Evolutionary conservation across 2,888 invertebrate genomes (phyloP), one percentile per base, ranked within the genome.

Genomic region (Arenicola marina): DNA sequence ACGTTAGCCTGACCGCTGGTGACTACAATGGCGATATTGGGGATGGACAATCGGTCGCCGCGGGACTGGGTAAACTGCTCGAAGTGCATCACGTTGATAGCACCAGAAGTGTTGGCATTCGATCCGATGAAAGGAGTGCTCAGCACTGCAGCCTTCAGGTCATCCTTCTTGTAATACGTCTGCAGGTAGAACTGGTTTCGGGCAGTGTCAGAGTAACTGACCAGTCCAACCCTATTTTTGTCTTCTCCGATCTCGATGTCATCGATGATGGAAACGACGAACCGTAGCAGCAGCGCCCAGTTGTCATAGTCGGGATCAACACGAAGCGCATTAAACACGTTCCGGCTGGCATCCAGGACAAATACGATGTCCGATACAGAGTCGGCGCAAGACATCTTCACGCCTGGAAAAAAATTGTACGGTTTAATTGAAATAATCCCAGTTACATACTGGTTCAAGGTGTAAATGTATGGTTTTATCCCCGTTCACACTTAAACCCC

Each of bases 1-100:
- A 61, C 15, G 4, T 21, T 46, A 1, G 61, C 56, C 31, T 29
- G 29, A 1, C 60, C 60, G 55, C 38, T 55, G 24, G 60, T 60
- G 15, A 60, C 2, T 4, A 60, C 7, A 4, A 60, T 32, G 15
- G 60, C 60, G 11, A 60, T 55, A 28, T 60, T 48, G 28, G 18
- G 34, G 4, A 55, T 31, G 45, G 38, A 7, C 4, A 1, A 2
- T 2, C 60, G 60, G 29, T 44, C 44, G 18, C 48, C 29, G 33
- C 55, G 33, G 4, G 18, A 4, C 21, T 33, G 15, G 4, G 26
- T 38, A 24, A 56, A 56, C 56, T 56, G 56, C 11, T 56, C 38
- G 11, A 15, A 7, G 4, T 38, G 33, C 56, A 56, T 38, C 15
- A 56, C 7, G 4, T 38, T 11, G 11, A 56, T 33, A 7, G 15